phyloP scores from a whole-genome alignment of 1,140 invertebrate genomes.

The Trichoplusia ni region DNA sequence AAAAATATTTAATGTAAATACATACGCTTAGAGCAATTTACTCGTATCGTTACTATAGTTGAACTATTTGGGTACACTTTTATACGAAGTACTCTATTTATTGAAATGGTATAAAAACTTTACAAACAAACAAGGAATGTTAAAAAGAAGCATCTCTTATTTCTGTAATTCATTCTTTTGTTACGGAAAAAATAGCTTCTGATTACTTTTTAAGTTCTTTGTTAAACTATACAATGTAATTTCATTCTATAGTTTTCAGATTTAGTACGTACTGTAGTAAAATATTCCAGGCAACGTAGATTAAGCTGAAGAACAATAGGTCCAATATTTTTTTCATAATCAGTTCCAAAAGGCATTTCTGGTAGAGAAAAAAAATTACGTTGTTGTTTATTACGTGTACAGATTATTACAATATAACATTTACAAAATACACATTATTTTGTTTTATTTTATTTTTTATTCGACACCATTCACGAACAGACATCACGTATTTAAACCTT shows the following conservation, averaged over 20 bases:
- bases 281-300: slow-evolving; percentile 14
- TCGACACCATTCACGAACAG: too few species aligned
- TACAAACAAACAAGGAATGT: background rate
- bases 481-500: too few species aligned
- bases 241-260: background rate
- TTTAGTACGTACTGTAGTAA: background rate
- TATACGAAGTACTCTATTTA: slow-evolving; percentile 12
- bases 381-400: slow-evolving; percentile 16
- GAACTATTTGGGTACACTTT: slow-evolving; percentile 3
- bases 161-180: slow-evolving; percentile 3
- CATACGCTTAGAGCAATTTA: slow-evolving; percentile 8
- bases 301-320: slow-evolving; percentile 14
- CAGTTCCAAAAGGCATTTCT: background rate
- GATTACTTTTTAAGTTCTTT: background rate
- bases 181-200: background rate
- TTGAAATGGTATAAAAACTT: slow-evolving; percentile 9
- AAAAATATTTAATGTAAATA: slow-evolving; percentile 5
- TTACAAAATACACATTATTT: background rate
- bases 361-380: background rate
- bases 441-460: background rate
- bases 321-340: background rate
- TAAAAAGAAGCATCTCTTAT: background rate
- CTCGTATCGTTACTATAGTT: slow-evolving; percentile 10
- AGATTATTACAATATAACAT: slow-evolving; percentile 25
- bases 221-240: background rate